Conservation (phyloP, 1,140 invertebrate species). For the Bombus consobrinus region DNA sequence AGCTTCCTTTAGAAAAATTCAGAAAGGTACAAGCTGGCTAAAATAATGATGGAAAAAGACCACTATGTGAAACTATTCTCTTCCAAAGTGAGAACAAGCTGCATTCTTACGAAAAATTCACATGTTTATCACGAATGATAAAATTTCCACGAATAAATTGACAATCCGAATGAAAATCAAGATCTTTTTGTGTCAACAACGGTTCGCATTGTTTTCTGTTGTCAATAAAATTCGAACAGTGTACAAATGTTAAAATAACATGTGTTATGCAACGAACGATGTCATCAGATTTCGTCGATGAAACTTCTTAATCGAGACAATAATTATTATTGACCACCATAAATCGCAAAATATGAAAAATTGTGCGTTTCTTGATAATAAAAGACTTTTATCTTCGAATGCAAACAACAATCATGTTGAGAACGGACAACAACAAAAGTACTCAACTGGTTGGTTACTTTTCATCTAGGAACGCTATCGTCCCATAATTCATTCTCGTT, state of each 20-base stretch:
- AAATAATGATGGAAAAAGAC: background rate
- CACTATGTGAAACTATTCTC: too few species aligned
- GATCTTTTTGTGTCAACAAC: background rate
- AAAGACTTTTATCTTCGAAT: background rate
- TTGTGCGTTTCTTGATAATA: background rate
- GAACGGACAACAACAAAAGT: background rate
- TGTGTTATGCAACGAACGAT: background rate
- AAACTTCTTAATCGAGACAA: background rate
- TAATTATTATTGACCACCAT: background rate
- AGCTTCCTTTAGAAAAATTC: background rate
- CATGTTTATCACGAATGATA: background rate
- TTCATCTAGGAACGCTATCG: background rate
- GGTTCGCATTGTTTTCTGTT: background rate
- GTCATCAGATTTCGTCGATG: too few species aligned
- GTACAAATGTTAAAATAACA: background rate
- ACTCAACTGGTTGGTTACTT: background rate
- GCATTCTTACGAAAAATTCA: background rate
- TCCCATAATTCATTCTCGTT: conserved; percentile 23
- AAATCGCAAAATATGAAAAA: background rate
- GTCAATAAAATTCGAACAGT: background rate
- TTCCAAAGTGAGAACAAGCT: background rate
- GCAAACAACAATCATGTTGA: background rate
- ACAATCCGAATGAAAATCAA: background rate
- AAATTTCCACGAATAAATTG: background rate
- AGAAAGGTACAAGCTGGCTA: background rate